Evolutionary conservation across 2,797 vertebrate species (phyloP).

Genomic region (Brotula barbata): DNA sequence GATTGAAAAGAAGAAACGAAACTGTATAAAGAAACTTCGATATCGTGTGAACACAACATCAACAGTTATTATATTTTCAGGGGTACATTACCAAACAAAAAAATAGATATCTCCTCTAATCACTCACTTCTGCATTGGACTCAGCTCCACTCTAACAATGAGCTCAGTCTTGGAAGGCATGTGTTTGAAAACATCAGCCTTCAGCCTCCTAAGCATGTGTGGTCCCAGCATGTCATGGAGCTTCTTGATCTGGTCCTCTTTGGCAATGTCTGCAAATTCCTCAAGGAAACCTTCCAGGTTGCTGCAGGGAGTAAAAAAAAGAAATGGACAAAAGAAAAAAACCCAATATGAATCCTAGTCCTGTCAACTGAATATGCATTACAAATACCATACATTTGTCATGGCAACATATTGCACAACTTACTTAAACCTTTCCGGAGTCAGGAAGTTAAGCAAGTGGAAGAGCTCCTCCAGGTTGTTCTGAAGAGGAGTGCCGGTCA

Average conservation of each 20-base stretch:
- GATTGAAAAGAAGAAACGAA: conserved; percentile 25
- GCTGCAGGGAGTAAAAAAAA: conserved; percentile 65
- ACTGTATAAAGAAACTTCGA: neutral
- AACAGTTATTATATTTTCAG: neutral
- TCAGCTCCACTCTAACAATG: conserved; percentile 95
- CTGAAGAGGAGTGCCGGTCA: conserved; percentile 96
- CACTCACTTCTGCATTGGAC: conserved; percentile 97
- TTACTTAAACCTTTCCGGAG: conserved; percentile 95
- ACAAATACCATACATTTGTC: conserved; percentile 3
- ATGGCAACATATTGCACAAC: conserved; percentile 53
- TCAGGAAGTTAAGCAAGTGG: conserved; percentile 96
- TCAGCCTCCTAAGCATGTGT: conserved; percentile 96
- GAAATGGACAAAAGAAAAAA: conserved; percentile 1
- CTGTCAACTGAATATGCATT: neutral
- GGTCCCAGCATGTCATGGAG: conserved; percentile 98
- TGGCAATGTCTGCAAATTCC: conserved; percentile 98
- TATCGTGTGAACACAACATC: neutral
- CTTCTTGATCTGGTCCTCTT: conserved; percentile 99
- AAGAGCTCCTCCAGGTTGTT: conserved; percentile 98
- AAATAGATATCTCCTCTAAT: neutral
- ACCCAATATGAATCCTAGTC: neutral
- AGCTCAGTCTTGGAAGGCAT: conserved; percentile 99
- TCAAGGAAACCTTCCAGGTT: conserved; percentile 97
- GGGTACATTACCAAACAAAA: neutral
- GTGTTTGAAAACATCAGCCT: conserved; percentile 98